These are phyloP conservation scores for Platycnemis pennipes DNA, from an alignment of 2,888 invertebrate species.

Conservation along the genomic window DNA sequence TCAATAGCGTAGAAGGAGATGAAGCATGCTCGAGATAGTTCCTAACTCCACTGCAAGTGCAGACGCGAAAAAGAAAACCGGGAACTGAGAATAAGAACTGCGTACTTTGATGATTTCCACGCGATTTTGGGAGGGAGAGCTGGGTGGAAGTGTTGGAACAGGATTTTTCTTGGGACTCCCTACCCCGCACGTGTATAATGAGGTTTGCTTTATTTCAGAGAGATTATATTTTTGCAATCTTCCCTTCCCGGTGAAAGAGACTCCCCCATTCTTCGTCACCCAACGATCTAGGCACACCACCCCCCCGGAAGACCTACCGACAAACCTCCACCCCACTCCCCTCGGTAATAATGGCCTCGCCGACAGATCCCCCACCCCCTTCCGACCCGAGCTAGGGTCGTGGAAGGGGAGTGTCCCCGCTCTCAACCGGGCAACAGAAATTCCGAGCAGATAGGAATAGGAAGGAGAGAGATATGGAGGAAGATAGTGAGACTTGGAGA, in stretches of 20 bases:
- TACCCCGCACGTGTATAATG: constrained; percentile 25
- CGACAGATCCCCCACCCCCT: not conserved
- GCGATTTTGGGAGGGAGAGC: not conserved
- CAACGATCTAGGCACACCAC: not conserved
- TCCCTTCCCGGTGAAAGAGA: not conserved
- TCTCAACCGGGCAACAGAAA: not conserved
- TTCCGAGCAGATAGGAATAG: not conserved
- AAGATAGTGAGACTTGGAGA: not conserved
- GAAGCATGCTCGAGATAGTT: not conserved
- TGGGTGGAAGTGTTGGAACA: not conserved
- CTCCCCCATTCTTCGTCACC: not conserved
- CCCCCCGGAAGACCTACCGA: not conserved
- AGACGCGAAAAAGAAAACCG: not conserved
- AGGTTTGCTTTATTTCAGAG: constrained; percentile 53
- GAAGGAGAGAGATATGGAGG: not conserved
- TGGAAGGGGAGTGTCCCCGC: not conserved
- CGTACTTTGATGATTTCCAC: not conserved
- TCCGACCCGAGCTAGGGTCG: not conserved
- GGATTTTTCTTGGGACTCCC: not conserved
- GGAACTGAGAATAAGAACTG: not conserved
- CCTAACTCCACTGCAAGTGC: not conserved
- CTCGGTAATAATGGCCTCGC: not conserved
- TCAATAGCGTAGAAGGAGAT: no score
- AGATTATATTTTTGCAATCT: not conserved
- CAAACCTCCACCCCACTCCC: not conserved